Percentiles rank a stretch among this genome's conserved stretches.
These are phyloP conservation scores for Aproaerema taeniolella DNA, from an alignment of 2,888 invertebrate species.

Conservation along the genomic window DNA sequence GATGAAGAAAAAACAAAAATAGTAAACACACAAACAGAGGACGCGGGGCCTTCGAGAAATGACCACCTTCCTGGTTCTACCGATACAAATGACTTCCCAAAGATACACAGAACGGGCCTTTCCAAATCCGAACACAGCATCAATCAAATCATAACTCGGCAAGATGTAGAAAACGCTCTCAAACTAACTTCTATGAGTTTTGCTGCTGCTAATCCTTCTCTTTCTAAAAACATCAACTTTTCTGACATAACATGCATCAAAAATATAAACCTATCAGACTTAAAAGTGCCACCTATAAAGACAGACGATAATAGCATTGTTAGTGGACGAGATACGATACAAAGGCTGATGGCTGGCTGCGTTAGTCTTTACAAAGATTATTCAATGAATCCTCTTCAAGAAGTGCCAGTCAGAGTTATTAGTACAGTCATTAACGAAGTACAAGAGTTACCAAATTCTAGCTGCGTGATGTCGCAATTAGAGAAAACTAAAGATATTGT, in stretches of 20 bases:
- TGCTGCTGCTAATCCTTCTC: constrained; percentile 22
- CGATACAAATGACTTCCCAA: constrained; percentile 42
- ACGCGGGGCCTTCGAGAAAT: constrained; percentile 56
- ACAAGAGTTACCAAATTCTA: constrained; percentile 34
- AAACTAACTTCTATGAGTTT: constrained; percentile 50
- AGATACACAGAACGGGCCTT: constrained; percentile 34
- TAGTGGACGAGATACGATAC: constrained; percentile 55
- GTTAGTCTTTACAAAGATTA: constrained; percentile 50
- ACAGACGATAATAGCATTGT: constrained; percentile 29
- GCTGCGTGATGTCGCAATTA: no score
- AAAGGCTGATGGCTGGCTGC: constrained; percentile 59
- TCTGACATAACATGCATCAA: no score
- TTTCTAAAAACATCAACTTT: constrained; percentile 33
- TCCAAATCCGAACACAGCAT: constrained; percentile 68
- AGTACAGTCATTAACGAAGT: constrained; percentile 25
- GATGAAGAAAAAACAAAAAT: constrained; percentile 16
- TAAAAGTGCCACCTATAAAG: constrained; percentile 42
- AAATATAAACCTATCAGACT: no score
- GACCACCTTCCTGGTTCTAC: constrained; percentile 53
- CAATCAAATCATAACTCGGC: constrained; percentile 49
- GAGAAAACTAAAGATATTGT: no score
- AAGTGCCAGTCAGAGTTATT: constrained; percentile 34
- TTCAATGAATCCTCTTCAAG: constrained; percentile 26
- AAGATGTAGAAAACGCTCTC: constrained; percentile 56
- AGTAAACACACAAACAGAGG: constrained; percentile 29